A percentile compares a stretch with the other conserved stretches of the same genome.
These are phyloP conservation scores for Caenorhabditis panamensis DNA, from an alignment of 2,888 invertebrate species.

Conservation along the genomic window DNA sequence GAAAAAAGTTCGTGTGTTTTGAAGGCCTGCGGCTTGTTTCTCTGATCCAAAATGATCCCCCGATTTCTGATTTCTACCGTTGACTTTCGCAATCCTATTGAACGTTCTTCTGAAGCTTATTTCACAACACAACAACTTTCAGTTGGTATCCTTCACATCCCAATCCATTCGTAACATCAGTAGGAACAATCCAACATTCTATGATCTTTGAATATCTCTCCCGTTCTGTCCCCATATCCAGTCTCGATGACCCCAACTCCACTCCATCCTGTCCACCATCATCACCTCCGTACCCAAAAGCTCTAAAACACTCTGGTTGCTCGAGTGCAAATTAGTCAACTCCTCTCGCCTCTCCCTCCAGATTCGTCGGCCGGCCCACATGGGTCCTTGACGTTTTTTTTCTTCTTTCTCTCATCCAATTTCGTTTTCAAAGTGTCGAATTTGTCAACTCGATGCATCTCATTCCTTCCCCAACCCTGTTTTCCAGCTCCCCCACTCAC, in stretches of 20 bases:
- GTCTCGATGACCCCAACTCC: no score
- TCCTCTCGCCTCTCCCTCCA: slow-evolving; percentile 11
- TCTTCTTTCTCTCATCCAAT: slow-evolving; percentile 41
- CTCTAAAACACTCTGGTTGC: neutral
- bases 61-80: no score
- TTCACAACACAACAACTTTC: no score
- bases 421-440: slow-evolving; percentile 54
- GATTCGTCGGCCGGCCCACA: slow-evolving; percentile 10
- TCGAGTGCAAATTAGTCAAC: slow-evolving; percentile 5
- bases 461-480: neutral
- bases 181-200: no score
- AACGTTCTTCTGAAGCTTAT: no score
- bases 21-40: neutral
- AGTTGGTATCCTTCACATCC: no score
- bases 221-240: no score
- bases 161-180: no score
- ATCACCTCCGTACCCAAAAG: neutral
- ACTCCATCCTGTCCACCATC: neutral
- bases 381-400: slow-evolving; percentile 23
- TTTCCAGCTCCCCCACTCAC: neutral
- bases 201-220: no score
- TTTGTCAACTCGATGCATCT: slow-evolving; percentile 47
- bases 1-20: neutral
- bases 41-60: neutral
- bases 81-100: no score